Conservation (phyloP, 2,113 vertebrate species). For the Puntigrus tetrazona region DNA sequence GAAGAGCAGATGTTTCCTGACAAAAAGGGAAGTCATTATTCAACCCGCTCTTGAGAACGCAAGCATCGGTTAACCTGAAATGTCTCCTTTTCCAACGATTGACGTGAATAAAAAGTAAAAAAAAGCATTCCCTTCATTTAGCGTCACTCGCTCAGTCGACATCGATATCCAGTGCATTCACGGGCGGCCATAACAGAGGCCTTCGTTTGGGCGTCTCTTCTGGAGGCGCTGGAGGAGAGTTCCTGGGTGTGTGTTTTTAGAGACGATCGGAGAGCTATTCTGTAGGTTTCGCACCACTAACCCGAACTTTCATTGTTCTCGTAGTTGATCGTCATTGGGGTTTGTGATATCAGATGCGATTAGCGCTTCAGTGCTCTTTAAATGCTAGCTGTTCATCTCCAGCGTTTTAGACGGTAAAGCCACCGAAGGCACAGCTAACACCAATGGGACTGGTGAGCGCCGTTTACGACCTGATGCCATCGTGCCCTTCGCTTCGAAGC, state of each 20-base stretch:
- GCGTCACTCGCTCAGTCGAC: background rate
- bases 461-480: background rate
- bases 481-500: no score
- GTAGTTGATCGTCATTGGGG: background rate
- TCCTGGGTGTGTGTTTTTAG: slow-evolving; percentile 36
- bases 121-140: background rate
- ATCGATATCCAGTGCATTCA: background rate
- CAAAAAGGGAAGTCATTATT: slow-evolving; percentile 45
- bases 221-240: slow-evolving; percentile 14
- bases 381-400: background rate
- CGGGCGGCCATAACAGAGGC: background rate
- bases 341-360: background rate
- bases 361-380: slow-evolving; percentile 21
- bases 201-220: background rate
- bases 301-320: background rate
- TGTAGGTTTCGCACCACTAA: background rate
- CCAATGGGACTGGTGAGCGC: slow-evolving; percentile 59
- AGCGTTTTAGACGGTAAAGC: background rate
- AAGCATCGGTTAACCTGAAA: background rate
- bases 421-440: background rate
- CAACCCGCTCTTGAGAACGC: background rate
- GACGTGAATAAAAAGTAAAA: background rate
- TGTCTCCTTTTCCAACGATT: background rate
- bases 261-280: no score
- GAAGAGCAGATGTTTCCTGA: slow-evolving; percentile 62